Base-by-base conservation (phyloP, 2,797 vertebrate species). In the Limnodromus scolopaceus region DNA sequence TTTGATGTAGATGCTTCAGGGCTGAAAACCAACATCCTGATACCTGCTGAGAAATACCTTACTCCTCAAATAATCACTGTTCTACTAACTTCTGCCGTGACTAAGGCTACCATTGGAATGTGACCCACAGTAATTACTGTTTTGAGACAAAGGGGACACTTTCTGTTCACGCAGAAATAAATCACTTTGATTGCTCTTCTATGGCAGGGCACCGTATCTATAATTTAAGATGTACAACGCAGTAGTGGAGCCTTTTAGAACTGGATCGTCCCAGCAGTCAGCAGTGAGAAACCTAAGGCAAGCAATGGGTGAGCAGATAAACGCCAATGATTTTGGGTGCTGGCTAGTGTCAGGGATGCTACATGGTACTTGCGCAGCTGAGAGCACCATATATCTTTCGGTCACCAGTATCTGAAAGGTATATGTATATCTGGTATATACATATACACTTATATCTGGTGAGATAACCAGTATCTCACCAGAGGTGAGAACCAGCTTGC, bases 131-230 rank as follows among this genome's bases (percentile, higher is more conserved):
- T 94, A 96, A 89, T 89, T 95, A 80, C 60, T 88, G 66, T 63
- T 93, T 61, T 68, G 86, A 93, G 77, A 68, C 71, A 85, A 94
- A 87, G 45, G 55, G 60, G 71, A 89, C 0, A 0, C n/a, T 89
- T 96, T 96, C 74, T 83, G 27, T 86, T 94, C 92, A 89, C 74
- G 53, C 83, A 85, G 88, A 94, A 96, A 93, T 90, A 82, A 96
- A 89, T 94, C 74, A 91, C 69, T 93, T 77, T 77, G 91, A 91
- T 92, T 66, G 55, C 74, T 91, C 61, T 76, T 92, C 61, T 77
- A 4, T 77, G 64, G 74, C 53, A 60, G 39, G 43, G 74, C 6
- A 5, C 51, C 6, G 4, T 49, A 57, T 91, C 32, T 88, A 54
- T 87, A 87, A 83, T 95, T 87, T 48, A 87, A 54, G 74, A 87